phyloP scores from a whole-genome alignment of 2,113 vertebrate genomes.

The Junco hyemalis region DNA sequence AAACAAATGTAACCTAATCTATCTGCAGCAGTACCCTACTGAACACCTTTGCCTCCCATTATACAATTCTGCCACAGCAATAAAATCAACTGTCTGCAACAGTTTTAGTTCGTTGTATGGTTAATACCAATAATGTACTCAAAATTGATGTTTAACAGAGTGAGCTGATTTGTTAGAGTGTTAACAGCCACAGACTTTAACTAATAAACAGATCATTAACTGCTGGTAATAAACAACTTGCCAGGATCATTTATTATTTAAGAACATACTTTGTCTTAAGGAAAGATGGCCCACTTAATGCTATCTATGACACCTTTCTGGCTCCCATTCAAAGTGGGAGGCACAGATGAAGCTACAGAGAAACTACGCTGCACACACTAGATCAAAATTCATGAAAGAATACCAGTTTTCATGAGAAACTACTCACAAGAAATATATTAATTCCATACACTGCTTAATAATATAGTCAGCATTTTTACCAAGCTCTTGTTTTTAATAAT shows the following conservation, averaged over 20 bases:
- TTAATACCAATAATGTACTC: constrained; percentile 73
- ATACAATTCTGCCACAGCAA: background rate
- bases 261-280: constrained; percentile 55
- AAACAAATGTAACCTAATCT: constrained; percentile 31
- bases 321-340: background rate
- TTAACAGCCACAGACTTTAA: constrained; percentile 72
- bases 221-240: constrained; percentile 75
- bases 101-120: constrained; percentile 67
- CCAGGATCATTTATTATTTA: constrained; percentile 77
- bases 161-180: constrained; percentile 65
- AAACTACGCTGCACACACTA: background rate
- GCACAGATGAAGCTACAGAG: background rate
- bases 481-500: background rate
- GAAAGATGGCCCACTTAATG: constrained; percentile 3
- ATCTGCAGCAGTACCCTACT: background rate
- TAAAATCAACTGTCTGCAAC: constrained; percentile 75
- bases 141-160: constrained; percentile 77
- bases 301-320: constrained; percentile 30
- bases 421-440: background rate
- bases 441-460: background rate
- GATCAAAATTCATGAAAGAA: background rate
- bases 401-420: background rate
- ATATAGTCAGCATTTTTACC: background rate
- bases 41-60: constrained; percentile 33
- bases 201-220: constrained; percentile 78